phyloP scores from a whole-genome alignment of 2,888 invertebrate species.

The Chromoteleia sp. region DNA sequence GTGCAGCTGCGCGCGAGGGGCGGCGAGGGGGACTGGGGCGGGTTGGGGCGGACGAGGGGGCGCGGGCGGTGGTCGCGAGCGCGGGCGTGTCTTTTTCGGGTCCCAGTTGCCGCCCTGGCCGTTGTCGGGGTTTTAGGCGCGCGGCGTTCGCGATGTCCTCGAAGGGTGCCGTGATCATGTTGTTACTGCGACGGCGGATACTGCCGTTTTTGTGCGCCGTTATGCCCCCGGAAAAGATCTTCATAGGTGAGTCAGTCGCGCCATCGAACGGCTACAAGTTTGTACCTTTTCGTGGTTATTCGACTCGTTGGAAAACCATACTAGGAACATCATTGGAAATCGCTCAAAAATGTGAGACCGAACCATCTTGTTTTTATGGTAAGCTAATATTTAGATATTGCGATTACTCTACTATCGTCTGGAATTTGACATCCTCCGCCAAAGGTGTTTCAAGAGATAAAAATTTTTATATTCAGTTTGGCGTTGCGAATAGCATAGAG shows the following conservation, averaged over 20 bases:
- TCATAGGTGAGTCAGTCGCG: slow-evolving; percentile 77
- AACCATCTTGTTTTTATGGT: too few species aligned
- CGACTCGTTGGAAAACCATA: too few species aligned
- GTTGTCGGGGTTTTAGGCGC: slow-evolving; percentile 37
- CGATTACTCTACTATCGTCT: neutral
- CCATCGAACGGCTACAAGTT: neutral
- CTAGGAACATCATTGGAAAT: neutral
- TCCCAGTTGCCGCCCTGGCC: slow-evolving; percentile 58
- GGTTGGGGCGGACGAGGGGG: too few species aligned
- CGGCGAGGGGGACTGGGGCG: too few species aligned
- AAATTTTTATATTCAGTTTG: slow-evolving; percentile 41
- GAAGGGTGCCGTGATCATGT: slow-evolving; percentile 45
- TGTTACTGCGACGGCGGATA: slow-evolving; percentile 52
- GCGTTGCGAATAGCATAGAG: neutral
- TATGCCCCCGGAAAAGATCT: slow-evolving; percentile 78
- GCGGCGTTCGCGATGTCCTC: slow-evolving; percentile 49
- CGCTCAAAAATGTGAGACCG: neutral
- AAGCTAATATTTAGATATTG: too few species aligned
- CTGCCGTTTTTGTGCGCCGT: slow-evolving; percentile 70
- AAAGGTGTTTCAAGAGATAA: neutral
- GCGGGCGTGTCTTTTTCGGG: slow-evolving; percentile 63
- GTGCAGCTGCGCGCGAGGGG: too few species aligned
- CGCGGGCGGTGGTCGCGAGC: slow-evolving; percentile 80
- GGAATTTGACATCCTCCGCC: neutral
- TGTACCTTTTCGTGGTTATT: too few species aligned